These are phyloP conservation scores for Bubo blakistoni DNA, from an alignment of 2,113 vertebrate species.

Conservation along the genomic window DNA sequence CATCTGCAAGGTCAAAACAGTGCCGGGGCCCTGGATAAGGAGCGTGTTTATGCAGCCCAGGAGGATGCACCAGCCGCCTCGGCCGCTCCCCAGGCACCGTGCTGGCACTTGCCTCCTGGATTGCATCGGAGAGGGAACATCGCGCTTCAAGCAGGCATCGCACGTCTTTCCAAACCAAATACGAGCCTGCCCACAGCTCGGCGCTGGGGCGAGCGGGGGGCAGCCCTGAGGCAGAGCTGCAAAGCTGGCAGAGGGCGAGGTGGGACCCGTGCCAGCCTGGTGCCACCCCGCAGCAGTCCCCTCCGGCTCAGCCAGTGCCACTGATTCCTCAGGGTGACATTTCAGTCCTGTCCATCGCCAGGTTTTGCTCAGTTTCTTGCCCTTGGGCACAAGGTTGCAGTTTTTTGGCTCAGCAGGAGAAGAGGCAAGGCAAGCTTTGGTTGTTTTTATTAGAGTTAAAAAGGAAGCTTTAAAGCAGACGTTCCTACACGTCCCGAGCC, in stretches of 20 bases:
- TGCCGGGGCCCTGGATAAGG: rapidly evolving
- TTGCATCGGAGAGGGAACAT: not conserved
- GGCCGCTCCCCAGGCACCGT: not conserved
- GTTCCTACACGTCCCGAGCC: not conserved
- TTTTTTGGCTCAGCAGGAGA: not conserved
- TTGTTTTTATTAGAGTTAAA: not conserved
- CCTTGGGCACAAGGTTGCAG: not conserved
- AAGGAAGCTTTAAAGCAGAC: slow-evolving; percentile 12
- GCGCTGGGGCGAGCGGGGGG: not conserved
- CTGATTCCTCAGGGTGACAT: rapidly evolving
- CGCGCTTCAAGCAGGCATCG: not conserved
- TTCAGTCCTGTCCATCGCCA: not conserved
- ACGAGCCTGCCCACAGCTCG: not conserved
- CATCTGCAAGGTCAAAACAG: not conserved
- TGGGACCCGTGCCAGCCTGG: rapidly evolving
- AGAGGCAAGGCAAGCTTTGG: not conserved
- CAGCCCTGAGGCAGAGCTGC: not conserved
- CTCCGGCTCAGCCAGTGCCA: not conserved
- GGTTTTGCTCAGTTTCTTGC: rapidly evolving
- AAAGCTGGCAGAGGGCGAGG: not conserved
- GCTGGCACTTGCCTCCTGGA: not conserved
- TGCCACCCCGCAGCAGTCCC: not conserved
- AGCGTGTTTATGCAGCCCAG: rapidly evolving
- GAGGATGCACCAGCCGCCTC: not conserved
- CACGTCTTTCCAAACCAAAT: not conserved